phyloP scores from a whole-genome alignment of 2,888 invertebrate species.

The Eurois occulta region DNA sequence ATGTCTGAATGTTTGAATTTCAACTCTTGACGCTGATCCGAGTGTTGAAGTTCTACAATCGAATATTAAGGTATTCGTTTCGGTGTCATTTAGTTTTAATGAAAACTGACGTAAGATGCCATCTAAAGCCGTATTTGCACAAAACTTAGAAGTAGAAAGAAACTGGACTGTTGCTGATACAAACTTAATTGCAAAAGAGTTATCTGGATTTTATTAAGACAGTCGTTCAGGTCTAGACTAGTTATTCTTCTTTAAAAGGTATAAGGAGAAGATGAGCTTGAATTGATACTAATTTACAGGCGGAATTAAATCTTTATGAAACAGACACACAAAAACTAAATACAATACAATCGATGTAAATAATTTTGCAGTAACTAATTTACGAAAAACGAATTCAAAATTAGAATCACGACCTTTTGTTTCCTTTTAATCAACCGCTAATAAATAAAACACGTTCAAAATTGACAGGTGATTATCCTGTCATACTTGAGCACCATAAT shows the following conservation, averaged over 20 bases:
- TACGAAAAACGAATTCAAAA: conserved; percentile 5
- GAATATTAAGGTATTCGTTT: background rate
- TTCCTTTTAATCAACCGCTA: conserved; percentile 32
- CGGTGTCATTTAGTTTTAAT: background rate
- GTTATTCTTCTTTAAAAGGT: background rate
- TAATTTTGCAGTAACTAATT: background rate
- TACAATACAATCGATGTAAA: conserved; percentile 2
- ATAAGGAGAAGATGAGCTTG: background rate
- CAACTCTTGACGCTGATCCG: background rate
- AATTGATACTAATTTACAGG: background rate
- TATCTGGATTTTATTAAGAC: background rate
- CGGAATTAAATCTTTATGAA: background rate
- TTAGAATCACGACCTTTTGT: conserved; percentile 25
- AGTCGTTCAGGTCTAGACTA: too few species aligned
- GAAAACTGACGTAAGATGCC: background rate
- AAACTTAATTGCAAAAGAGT: background rate
- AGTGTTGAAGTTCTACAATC: background rate
- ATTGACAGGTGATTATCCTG: conserved; percentile 56
- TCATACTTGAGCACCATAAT: conserved; percentile 48
- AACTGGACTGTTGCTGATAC: too few species aligned
- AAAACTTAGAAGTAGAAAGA: background rate
- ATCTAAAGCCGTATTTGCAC: background rate
- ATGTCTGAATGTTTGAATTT: background rate
- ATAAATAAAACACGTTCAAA: conserved; percentile 11
- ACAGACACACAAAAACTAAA: background rate